Conservation (phyloP, 2,888 invertebrate genomes). For the Scrobipalpa atriplicella region DNA sequence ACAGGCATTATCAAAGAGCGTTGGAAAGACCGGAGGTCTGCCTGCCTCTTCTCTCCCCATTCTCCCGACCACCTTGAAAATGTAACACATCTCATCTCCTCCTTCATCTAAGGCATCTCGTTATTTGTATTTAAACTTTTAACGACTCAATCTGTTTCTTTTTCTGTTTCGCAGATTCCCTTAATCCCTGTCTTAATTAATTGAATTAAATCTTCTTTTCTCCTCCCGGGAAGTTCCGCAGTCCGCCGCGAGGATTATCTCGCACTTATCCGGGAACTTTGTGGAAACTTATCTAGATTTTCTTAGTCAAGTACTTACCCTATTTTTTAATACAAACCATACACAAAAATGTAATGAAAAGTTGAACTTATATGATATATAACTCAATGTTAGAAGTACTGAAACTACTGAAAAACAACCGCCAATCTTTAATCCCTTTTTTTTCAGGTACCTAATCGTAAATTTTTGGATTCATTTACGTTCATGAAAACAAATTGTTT, state of each 20-base stretch:
- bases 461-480: too few relatives aligned
- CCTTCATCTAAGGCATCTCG: constrained; percentile 20
- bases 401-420: neutral
- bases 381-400: neutral
- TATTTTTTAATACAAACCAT: neutral
- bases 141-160: constrained; percentile 31
- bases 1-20: too few relatives aligned
- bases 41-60: too few relatives aligned
- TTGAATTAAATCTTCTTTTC: constrained; percentile 18
- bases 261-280: neutral
- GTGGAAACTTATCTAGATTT: neutral
- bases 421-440: too few relatives aligned
- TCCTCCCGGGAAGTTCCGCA: neutral
- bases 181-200: constrained; percentile 26
- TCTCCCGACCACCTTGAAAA: too few relatives aligned
- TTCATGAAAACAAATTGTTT: too few relatives aligned
- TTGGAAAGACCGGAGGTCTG: too few relatives aligned
- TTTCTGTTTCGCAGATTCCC: constrained; percentile 26
- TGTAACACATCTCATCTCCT: neutral
- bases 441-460: too few relatives aligned
- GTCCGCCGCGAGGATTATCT: neutral
- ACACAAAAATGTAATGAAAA: too few relatives aligned
- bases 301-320: neutral
- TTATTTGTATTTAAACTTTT: constrained; percentile 39
- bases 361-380: too few relatives aligned